Base-by-base conservation (phyloP, 2,888 invertebrate genomes). In the Pycnomerus fuliginosus region DNA sequence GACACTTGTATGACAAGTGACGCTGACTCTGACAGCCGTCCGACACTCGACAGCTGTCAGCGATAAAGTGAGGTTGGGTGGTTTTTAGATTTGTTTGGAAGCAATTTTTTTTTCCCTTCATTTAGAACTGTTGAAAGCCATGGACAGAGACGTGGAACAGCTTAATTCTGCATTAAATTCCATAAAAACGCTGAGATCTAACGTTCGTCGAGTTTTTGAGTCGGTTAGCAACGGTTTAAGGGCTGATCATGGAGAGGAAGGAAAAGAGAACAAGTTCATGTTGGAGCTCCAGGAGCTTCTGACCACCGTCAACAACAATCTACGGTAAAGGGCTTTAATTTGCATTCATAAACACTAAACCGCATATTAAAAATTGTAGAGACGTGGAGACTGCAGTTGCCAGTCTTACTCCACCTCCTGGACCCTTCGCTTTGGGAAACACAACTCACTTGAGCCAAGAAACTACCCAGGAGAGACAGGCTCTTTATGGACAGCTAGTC, bases 361-460 rank as follows among this genome's bases (percentile, higher is more conserved):
- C 10, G 10, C 10, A 27, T 13, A 32, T 11, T n/a, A 5, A 16
- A 36, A 48, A 36, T 66, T 68, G n/a, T 55, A 83, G 92, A 56
- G 92, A 92, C 67, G 82, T 92, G 10, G 93, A 93, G 66, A 85
- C 85, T 62, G 77, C 86, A 0, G 83, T 87, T 1, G 83, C 80
- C 52, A 80, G 79, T 16, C 65, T 86, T 15, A 85, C 83, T 36
- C 82, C 86, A 49, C 89, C 90, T 1, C 83, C 85, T n/a, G 85
- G 87, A 2, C 85, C 89, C 0, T 87, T 91, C 62, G 87, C 81
- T 63, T 74, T 94, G 43, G 91, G 90, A 0, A 95, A 91, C 67
- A 90, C 91, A 1, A 85, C 87, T 3, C 87, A 82, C 64, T 76
- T 96, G 20, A 90, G 87, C 48, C 91, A 95, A 70, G 96, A 97